These are phyloP conservation scores for Leptonema lineaticorne DNA, from an alignment of 1,140 invertebrate species.

Conservation along the genomic window DNA sequence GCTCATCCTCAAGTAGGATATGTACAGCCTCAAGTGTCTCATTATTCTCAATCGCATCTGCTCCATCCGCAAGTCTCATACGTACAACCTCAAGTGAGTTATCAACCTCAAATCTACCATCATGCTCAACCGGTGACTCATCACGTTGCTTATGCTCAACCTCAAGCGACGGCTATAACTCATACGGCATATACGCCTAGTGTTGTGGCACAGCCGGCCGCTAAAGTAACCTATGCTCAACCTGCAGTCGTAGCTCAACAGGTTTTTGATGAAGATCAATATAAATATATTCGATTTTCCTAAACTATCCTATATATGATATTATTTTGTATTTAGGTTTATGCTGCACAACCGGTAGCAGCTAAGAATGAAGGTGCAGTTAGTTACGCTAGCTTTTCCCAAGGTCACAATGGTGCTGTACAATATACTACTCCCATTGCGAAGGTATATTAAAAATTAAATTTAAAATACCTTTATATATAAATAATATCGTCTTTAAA, in stretches of 20 bases:
- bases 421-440: conserved; percentile 23
- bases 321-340: conserved; percentile 26
- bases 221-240: conserved; percentile 36
- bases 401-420: conserved; percentile 21
- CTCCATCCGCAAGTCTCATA: background rate
- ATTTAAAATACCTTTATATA: too few relatives aligned
- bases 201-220: conserved; percentile 24
- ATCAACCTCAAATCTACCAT: conserved; percentile 24
- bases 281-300: background rate
- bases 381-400: conserved; percentile 35
- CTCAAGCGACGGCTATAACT: conserved; percentile 24
- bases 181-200: conserved; percentile 16
- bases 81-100: conserved; percentile 1
- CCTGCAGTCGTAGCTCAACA: conserved; percentile 24
- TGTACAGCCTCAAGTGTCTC: background rate
- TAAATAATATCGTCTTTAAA: too few relatives aligned
- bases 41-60: conserved; percentile 15
- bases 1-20: conserved; percentile 20
- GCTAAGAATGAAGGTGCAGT: conserved; percentile 29
- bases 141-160: conserved; percentile 22
- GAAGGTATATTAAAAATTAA: conserved; percentile 28
- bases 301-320: background rate
- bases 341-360: conserved; percentile 27
- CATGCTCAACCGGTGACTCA: conserved; percentile 24
- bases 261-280: conserved; percentile 9